A percentile compares a stretch with the other conserved stretches of the same genome.
phyloP scores from a whole-genome alignment of 2,113 vertebrate genomes.

The Indri indri region DNA sequence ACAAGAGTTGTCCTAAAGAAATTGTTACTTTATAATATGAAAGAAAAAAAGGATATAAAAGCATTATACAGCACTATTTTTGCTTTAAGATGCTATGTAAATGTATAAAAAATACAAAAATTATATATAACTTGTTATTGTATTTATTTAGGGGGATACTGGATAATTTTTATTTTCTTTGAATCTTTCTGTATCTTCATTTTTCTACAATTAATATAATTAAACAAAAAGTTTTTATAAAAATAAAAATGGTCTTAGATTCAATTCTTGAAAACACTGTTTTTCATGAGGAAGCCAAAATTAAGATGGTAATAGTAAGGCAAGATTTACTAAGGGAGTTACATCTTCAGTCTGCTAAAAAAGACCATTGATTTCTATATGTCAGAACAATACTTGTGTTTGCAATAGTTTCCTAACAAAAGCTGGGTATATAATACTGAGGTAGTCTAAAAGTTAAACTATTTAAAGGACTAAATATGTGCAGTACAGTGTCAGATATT shows the following conservation, averaged over 20 bases:
- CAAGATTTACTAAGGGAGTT: neutral
- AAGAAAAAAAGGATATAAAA: neutral
- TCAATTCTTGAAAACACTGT: slow-evolving; percentile 22
- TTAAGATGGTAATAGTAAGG: neutral
- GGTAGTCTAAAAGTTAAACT: neutral
- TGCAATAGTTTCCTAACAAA: neutral
- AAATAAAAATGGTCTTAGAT: slow-evolving; percentile 42
- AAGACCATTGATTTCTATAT: neutral
- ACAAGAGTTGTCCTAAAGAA: neutral
- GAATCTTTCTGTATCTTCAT: neutral
- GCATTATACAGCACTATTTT: neutral
- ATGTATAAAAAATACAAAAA: neutral
- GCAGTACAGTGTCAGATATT: neutral
- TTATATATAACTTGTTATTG: neutral
- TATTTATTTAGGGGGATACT: neutral
- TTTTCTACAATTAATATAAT: neutral
- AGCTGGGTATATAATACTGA: neutral
- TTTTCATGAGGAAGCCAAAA: neutral
- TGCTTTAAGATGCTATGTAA: slow-evolving; percentile 32
- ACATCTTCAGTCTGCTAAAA: neutral
- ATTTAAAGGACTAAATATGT: neutral
- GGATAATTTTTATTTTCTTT: neutral
- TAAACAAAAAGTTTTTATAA: slow-evolving; percentile 18
- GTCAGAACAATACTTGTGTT: neutral
- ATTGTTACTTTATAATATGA: neutral